A percentile compares a stretch with the other conserved stretches of the same genome.
Evolutionary conservation across 2,113 vertebrate genomes (phyloP).

Genomic region (Menura novaehollandiae): DNA sequence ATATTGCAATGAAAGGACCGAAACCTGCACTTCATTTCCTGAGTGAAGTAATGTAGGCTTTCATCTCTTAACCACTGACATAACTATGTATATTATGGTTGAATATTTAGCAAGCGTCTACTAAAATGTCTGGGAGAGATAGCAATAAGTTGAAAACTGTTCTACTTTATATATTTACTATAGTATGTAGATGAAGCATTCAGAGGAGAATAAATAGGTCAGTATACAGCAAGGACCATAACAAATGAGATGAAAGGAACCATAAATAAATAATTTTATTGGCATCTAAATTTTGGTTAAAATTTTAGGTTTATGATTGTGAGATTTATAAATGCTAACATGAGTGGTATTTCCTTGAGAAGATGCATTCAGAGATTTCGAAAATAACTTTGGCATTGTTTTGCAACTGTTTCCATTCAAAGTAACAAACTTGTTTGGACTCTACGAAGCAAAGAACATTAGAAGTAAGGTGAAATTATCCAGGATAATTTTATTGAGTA

Average conservation of each 20-base stretch:
- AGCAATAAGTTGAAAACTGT: neutral
- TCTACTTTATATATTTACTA: neutral
- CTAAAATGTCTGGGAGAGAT: slow-evolving; percentile 37
- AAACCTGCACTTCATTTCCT: slow-evolving; percentile 59
- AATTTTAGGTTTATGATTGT: neutral
- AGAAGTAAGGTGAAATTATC: neutral
- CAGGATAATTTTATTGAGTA: neutral
- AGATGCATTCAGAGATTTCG: neutral
- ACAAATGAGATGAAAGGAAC: neutral
- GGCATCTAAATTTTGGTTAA: neutral
- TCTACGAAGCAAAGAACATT: neutral
- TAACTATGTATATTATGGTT: slow-evolving; percentile 21
- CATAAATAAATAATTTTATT: neutral
- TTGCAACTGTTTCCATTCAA: neutral
- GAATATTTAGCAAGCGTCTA: slow-evolving; percentile 20
- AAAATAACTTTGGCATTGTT: neutral
- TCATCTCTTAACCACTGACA: slow-evolving; percentile 52
- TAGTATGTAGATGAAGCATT: neutral
- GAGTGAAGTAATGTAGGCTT: slow-evolving; percentile 25
- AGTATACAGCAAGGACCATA: neutral
- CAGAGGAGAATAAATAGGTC: neutral
- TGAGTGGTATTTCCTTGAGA: neutral
- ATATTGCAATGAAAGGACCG: slow-evolving; percentile 38
- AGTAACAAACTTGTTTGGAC: neutral
- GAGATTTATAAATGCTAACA: neutral